Evolutionary conservation across 2,888 invertebrate species (phyloP).

Genomic region (Volucella bombylans): DNA sequence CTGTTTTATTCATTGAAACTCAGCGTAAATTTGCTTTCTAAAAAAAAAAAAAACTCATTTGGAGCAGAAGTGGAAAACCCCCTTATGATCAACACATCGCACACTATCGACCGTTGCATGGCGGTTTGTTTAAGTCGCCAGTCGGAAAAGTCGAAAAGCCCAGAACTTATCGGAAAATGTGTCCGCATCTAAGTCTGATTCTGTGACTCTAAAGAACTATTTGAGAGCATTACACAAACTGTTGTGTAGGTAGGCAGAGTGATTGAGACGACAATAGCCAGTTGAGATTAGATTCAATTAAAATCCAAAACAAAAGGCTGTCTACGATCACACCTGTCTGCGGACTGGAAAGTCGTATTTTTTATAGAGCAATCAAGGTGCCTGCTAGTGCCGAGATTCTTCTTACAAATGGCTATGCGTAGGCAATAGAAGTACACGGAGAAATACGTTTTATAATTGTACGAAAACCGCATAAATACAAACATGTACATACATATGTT

Average conservation of each 20-base stretch:
- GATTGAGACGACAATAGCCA: slow-evolving; percentile 31
- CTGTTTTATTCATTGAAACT: slow-evolving; percentile 64
- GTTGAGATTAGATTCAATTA: slow-evolving; percentile 51
- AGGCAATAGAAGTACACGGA: not conserved
- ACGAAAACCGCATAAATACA: slow-evolving; percentile 57
- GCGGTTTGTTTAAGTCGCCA: slow-evolving; percentile 26
- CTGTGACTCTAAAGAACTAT: slow-evolving; percentile 2
- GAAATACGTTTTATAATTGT: slow-evolving; percentile 28
- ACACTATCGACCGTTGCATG: not conserved
- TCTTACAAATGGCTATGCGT: too few relatives aligned
- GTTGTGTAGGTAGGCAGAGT: slow-evolving; percentile 33
- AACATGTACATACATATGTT: too few relatives aligned
- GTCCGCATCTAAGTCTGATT: not conserved
- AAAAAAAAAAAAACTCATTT: slow-evolving; percentile 48
- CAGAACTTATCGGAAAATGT: slow-evolving; percentile 50
- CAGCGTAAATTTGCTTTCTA: slow-evolving; percentile 40
- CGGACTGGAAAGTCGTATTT: slow-evolving; percentile 41
- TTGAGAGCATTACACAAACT: slow-evolving; percentile 20
- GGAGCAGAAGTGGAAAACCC: slow-evolving; percentile 20
- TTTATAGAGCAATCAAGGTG: slow-evolving; percentile 41
- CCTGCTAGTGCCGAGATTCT: not conserved
- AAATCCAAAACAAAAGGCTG: slow-evolving; percentile 48
- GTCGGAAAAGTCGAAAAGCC: slow-evolving; percentile 16
- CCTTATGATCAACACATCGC: slow-evolving; percentile 1
- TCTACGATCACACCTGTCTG: slow-evolving; percentile 64